phyloP scores from a whole-genome alignment of 2,113 vertebrate species.

The Rhadina sibilatrix region DNA sequence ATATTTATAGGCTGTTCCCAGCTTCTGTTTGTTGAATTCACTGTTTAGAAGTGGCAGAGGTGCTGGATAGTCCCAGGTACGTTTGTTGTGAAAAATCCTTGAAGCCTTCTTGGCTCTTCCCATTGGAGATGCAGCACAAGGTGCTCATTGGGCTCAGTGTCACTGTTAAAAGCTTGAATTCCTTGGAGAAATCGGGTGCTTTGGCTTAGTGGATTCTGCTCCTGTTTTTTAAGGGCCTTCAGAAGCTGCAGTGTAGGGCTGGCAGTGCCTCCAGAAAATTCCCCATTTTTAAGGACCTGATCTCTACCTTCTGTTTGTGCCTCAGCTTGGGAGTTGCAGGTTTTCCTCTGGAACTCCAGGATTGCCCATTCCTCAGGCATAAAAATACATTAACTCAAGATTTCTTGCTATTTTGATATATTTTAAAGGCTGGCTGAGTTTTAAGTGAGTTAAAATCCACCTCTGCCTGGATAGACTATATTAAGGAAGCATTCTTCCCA shows the following conservation, averaged over 20 bases:
- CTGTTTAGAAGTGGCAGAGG: conserved; percentile 8
- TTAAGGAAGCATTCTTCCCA: not conserved
- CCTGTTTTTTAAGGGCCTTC: not conserved
- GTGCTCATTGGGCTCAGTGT: not conserved
- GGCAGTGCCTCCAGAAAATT: not conserved
- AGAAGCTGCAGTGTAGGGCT: not conserved
- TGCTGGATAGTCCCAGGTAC: conserved; percentile 47
- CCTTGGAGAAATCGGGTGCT: not conserved
- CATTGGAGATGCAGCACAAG: not conserved
- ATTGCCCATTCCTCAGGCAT: not conserved
- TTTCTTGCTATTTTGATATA: not conserved
- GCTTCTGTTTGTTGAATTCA: not conserved
- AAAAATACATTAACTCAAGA: not conserved
- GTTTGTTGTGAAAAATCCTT: not conserved
- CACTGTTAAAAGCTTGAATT: not conserved
- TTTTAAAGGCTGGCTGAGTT: not conserved
- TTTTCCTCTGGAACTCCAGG: not conserved
- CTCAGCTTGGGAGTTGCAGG: not conserved
- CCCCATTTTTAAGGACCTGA: rapidly evolving
- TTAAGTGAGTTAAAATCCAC: not conserved
- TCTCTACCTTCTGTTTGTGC: not conserved
- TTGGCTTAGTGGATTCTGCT: not conserved
- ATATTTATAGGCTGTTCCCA: not conserved
- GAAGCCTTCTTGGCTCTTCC: not conserved
- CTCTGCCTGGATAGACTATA: not conserved